Base-by-base conservation (phyloP, 2,797 vertebrate genomes). In the Manis pentadactyla region DNA sequence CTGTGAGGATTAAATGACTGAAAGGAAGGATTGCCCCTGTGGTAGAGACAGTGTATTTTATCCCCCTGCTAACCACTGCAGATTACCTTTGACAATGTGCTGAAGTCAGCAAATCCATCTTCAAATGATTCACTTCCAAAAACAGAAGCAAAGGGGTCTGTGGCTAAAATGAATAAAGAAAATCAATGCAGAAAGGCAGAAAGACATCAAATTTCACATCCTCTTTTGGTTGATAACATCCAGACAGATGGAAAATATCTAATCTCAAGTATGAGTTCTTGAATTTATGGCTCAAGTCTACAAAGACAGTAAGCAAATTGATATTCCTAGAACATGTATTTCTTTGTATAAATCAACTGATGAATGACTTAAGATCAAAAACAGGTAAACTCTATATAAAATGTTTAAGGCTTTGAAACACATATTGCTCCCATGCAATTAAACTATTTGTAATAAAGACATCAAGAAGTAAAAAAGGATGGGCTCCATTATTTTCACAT, bases 101-200 rank as follows among this genome's bases (percentile, higher is more conserved):
- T 99, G 96, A 99, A 99, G 98, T 99, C 99, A 96, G 99, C 99
- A 99, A 99, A 99, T 95, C 99, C 99, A 57, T 98, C 99, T 97
- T 98, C 99, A 97, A 99, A 99, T 5, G 99, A 99, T 79, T 99
- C 99, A 1, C 98, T 99, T 97, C 99, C 99, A 98, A 99, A 99
- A 85, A 99, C 98, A 88, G 99, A 99, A 93, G 99, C 98, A 98
- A 99, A 99, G 0, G 99, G 99, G 98, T 99, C 99, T 99, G 98
- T 15, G 95, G 98, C 98, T 99, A 94, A 98, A 96, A 97, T 5
- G 64, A 93, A 95, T 15, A 97, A 93, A 97, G 74, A 93, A 97
- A 95, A 95, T 93, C 95, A 92, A 83, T 82, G 27, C 12, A 79
- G 95, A 0, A 34, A 18, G 64, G 87, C 29, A 93, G 77, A 37